These are phyloP conservation scores for Caenorhabditis panamensis DNA, from an alignment of 2,888 invertebrate genomes.

Conservation along the genomic window DNA sequence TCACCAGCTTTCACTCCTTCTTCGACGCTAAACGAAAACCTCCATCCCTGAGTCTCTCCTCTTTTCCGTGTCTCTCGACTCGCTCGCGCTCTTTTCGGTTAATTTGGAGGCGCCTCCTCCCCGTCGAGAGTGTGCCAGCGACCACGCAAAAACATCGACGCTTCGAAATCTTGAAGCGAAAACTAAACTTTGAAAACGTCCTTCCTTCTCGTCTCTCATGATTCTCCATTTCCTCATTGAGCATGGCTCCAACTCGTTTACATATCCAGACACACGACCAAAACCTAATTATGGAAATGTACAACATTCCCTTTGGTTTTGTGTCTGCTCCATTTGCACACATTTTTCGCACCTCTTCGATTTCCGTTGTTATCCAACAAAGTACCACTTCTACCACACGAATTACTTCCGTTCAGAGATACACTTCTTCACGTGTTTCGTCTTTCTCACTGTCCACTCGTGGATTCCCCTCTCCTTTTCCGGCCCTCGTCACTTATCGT, in stretches of 20 bases:
- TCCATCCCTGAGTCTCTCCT: too few relatives aligned
- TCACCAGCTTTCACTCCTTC: slow-evolving; percentile 25
- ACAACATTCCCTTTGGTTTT: too few relatives aligned
- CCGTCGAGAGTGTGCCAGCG: slow-evolving; percentile 34
- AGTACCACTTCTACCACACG: slow-evolving; percentile 45
- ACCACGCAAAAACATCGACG: slow-evolving; percentile 17
- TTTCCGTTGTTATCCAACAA: slow-evolving; percentile 6
- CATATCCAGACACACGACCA: slow-evolving; percentile 1
- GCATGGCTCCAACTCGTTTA: slow-evolving; percentile 9
- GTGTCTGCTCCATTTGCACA: neutral
- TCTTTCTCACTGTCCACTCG: slow-evolving; percentile 22
- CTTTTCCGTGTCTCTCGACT: too few relatives aligned
- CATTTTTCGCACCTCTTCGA: neutral
- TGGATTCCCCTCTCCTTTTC: slow-evolving; percentile 19
- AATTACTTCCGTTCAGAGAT: neutral
- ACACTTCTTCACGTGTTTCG: slow-evolving; percentile 22
- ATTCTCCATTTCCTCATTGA: too few relatives aligned
- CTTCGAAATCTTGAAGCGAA: slow-evolving; percentile 26
- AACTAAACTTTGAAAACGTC: too few relatives aligned
- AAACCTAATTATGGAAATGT: neutral
- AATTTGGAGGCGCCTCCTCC: slow-evolving; percentile 40
- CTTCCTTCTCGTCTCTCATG: neutral
- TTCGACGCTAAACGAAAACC: too few relatives aligned
- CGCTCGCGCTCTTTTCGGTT: slow-evolving; percentile 45
- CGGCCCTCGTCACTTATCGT: slow-evolving; percentile 47